These are phyloP conservation scores for Macrosteles quadrilineatus DNA, from an alignment of 1,140 invertebrate genomes.

Conservation along the genomic window DNA sequence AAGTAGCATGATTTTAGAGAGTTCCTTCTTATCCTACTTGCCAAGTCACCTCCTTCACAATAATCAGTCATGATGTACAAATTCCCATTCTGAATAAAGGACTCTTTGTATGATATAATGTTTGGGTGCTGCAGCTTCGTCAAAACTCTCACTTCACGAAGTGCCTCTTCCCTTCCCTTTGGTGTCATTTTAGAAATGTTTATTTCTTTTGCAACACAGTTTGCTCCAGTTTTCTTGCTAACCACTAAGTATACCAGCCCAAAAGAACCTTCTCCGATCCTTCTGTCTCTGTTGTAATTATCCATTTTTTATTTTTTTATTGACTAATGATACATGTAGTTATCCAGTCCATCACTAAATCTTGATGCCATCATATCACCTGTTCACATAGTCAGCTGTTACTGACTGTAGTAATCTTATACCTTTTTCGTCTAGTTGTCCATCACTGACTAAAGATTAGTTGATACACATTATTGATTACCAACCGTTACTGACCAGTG, in stretches of 20 bases:
- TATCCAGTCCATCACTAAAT: too few species aligned
- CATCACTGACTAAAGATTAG: too few species aligned
- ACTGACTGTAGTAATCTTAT: too few species aligned
- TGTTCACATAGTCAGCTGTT: too few species aligned
- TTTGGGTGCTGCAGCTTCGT: slow-evolving; percentile 5
- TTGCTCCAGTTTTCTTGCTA: background rate
- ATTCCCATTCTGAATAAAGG: slow-evolving; percentile 11
- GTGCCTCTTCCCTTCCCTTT: slow-evolving; percentile 2
- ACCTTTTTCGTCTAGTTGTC: too few species aligned
- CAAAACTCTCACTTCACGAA: slow-evolving; percentile 13
- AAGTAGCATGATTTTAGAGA: slow-evolving; percentile 1
- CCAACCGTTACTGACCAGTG: too few species aligned
- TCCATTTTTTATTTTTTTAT: too few species aligned
- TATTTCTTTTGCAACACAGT: background rate
- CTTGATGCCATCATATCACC: too few species aligned
- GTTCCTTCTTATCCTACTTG: slow-evolving; percentile 3
- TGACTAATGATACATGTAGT: too few species aligned
- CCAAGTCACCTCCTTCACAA: slow-evolving; percentile 9
- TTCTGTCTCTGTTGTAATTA: background rate
- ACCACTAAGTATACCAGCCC: background rate
- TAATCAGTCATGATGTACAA: slow-evolving; percentile 13
- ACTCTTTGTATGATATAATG: slow-evolving; percentile 12
- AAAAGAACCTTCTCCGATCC: background rate
- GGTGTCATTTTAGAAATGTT: background rate
- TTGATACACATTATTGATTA: too few species aligned